phyloP scores from a whole-genome alignment of 2,888 invertebrate genomes.

The Ferdinandea cuprea region DNA sequence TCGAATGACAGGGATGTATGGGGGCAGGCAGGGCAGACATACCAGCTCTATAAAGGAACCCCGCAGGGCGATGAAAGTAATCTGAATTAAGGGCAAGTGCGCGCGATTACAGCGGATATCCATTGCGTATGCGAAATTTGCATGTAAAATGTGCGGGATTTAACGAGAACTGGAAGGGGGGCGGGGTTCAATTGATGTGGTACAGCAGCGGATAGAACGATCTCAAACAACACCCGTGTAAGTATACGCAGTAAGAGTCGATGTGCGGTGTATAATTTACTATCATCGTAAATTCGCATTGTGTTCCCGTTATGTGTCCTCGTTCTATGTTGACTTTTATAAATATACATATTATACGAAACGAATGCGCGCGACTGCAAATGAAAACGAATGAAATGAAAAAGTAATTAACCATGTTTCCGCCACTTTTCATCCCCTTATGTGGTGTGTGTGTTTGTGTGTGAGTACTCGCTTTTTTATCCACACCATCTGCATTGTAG shows the following conservation, averaged over 20 bases:
- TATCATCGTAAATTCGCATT: slow-evolving; percentile 67
- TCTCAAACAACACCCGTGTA: neutral
- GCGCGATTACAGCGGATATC: slow-evolving; percentile 49
- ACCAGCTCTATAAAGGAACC: neutral
- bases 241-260: slow-evolving; percentile 26
- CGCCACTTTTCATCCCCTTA: slow-evolving; percentile 52
- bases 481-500: neutral
- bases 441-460: too few species aligned
- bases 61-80: slow-evolving; percentile 41
- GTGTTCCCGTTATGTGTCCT: slow-evolving; percentile 48
- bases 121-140: slow-evolving; percentile 41
- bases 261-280: slow-evolving; percentile 55
- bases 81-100: slow-evolving; percentile 70
- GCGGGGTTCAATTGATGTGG: neutral
- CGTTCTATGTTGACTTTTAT: slow-evolving; percentile 14
- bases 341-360: neutral
- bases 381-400: slow-evolving; percentile 70
- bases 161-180: neutral
- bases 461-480: too few species aligned
- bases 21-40: neutral
- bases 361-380: slow-evolving; percentile 44
- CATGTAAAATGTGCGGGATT: slow-evolving; percentile 1
- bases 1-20: neutral
- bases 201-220: neutral
- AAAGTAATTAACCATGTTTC: slow-evolving; percentile 72